Conservation (phyloP, 2,888 invertebrate genomes). For the Amblyjoppa proteus region DNA sequence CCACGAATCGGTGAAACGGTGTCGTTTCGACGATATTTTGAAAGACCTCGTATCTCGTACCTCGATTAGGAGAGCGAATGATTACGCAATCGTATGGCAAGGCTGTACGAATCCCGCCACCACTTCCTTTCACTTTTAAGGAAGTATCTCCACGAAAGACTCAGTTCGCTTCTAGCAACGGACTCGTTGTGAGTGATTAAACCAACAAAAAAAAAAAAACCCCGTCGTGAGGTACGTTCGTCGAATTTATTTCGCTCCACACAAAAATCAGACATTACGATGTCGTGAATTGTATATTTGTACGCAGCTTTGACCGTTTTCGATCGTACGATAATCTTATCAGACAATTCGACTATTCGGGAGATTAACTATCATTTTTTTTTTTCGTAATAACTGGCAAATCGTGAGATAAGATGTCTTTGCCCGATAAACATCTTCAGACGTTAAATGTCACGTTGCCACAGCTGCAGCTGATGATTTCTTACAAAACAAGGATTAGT, state of each 20-base stretch:
- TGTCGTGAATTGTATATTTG: neutral
- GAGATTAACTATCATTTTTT: neutral
- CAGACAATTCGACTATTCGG: neutral
- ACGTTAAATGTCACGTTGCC: neutral
- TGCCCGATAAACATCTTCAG: constrained; percentile 1
- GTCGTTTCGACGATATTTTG: constrained; percentile 16
- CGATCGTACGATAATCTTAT: neutral
- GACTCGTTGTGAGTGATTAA: constrained; percentile 35
- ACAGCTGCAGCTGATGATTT: neutral
- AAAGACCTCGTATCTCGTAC: constrained; percentile 9
- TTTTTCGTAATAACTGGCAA: neutral
- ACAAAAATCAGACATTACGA: neutral
- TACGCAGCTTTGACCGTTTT: neutral
- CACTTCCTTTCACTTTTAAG: constrained; percentile 74
- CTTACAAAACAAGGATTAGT: neutral
- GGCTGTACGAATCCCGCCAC: constrained; percentile 53
- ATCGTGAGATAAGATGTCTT: neutral
- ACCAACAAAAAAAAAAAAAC: neutral
- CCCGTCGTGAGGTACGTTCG: neutral
- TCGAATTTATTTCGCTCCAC: neutral
- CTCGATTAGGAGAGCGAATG: constrained; percentile 45
- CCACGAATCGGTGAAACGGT: neutral
- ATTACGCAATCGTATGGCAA: constrained; percentile 48
- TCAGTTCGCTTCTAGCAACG: constrained; percentile 58
- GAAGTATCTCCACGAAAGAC: constrained; percentile 64